Percentiles rank a stretch among this genome's conserved stretches.
phyloP scores from a whole-genome alignment of 2,113 vertebrate species.

The Oryzias javanicus region DNA sequence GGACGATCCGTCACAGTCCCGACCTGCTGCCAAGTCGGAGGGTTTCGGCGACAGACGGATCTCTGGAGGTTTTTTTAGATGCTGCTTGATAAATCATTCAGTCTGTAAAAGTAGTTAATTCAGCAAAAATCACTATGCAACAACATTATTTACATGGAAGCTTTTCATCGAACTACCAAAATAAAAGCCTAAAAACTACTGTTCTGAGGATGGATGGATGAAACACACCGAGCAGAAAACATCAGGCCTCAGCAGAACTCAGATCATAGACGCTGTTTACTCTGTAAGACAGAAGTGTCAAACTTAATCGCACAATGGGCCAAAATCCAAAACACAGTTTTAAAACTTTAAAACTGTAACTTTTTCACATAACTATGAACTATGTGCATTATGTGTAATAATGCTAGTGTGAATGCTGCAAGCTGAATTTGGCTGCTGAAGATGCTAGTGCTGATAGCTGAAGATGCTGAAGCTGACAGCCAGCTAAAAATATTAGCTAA shows the following conservation, averaged over 20 bases:
- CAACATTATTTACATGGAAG: background rate
- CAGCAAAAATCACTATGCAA: background rate
- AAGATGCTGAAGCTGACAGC: too few species aligned
- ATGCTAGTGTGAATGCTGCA: too few species aligned
- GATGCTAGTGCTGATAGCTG: too few species aligned
- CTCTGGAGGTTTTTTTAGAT: background rate
- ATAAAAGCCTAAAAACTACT: constrained; percentile 1
- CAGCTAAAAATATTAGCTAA: too few species aligned
- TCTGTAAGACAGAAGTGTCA: background rate
- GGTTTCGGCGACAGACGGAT: background rate
- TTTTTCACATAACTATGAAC: too few species aligned
- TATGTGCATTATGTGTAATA: too few species aligned
- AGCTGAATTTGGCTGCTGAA: too few species aligned
- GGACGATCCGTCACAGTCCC: constrained; percentile 48
- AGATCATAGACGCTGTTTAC: constrained; percentile 21
- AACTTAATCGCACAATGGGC: too few species aligned
- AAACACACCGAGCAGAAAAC: constrained; percentile 19
- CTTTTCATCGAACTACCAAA: background rate
- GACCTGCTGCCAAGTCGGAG: too few species aligned
- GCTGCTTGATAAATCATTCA: background rate
- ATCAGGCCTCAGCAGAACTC: constrained; percentile 13
- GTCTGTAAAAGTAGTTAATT: background rate
- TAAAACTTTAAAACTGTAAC: too few species aligned
- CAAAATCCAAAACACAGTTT: too few species aligned
- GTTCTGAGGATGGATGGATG: constrained; percentile 23